phyloP scores from a whole-genome alignment of 1,140 invertebrate genomes.

The Scaptomyza hsui region DNA sequence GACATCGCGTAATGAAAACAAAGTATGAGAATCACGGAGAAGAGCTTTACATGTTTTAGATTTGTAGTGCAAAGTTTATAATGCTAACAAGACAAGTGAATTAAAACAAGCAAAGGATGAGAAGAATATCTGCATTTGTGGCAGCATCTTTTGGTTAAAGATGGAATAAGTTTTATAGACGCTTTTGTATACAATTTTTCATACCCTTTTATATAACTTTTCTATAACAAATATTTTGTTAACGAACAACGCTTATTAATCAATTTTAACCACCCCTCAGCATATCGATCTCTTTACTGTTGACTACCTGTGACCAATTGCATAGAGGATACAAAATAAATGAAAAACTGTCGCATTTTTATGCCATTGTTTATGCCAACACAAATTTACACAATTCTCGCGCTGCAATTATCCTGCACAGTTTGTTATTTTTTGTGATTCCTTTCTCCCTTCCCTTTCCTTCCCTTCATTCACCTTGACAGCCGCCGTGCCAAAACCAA shows the following conservation, averaged over 20 bases:
- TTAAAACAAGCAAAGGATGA: not conserved
- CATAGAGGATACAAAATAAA: not conserved
- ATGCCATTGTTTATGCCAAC: slow-evolving; percentile 63
- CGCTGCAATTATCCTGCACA: slow-evolving; percentile 70
- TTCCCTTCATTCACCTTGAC: slow-evolving; percentile 16
- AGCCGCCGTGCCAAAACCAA: slow-evolving; percentile 64
- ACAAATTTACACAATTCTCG: slow-evolving; percentile 69
- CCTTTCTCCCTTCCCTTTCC: slow-evolving; percentile 37
- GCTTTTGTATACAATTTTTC: too few species aligned
- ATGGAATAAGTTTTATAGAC: too few species aligned
- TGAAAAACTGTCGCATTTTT: slow-evolving; percentile 44
- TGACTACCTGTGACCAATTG: slow-evolving; percentile 9
- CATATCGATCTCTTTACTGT: not conserved
- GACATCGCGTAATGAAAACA: slow-evolving; percentile 32
- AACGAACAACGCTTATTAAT: not conserved
- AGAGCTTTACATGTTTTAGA: slow-evolving; percentile 1
- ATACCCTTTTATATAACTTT: too few species aligned
- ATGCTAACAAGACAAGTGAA: not conserved
- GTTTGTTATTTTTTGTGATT: slow-evolving; percentile 78
- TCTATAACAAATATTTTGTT: not conserved
- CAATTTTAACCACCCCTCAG: not conserved
- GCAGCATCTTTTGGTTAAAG: too few species aligned
- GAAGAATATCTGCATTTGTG: too few species aligned
- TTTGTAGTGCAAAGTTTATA: not conserved
- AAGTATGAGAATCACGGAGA: slow-evolving; percentile 4